Evolutionary conservation across 2,113 vertebrate genomes (phyloP), one percentile per base, ranked within the genome.

Genomic region (Thamnophis sirtalis): DNA sequence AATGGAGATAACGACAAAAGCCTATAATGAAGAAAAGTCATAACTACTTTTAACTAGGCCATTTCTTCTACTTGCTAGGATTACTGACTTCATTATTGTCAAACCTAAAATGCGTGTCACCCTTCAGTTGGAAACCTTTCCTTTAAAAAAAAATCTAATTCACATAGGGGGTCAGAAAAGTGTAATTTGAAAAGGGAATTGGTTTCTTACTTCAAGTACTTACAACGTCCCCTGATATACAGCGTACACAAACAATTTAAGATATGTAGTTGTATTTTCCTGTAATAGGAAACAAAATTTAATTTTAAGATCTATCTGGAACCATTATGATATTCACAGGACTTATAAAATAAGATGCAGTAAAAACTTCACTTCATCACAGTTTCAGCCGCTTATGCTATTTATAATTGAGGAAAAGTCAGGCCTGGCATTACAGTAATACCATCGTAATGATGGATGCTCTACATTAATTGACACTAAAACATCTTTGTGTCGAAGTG

Each of bases 21-120:
- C 94, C 93, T 95, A 95, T 95, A 93, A 96, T 93, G 95, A 95
- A 94, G 93, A 84, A 95, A 96, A 96, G 95, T 95, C 94, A 90
- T 94, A 95, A 95, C 95, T 94, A 93, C 54, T 95, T 96, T 96
- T 96, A 95, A 96, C 94, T 94, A 93, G 85, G 49, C 68, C 92
- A 92, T 95, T 93, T 96, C 93, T 73, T 94, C 95, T 94, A 92
- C 93, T 94, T 95, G 90, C 95, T 95, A 94, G 60, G 92, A 95
- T 96, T 96, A 96, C 94, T 96, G 95, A 94, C 90, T 95, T 93
- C 73, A 84, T 92, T 95, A 87, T 93, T 1, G 0, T 94, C 93
- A 89, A 92, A 94, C 48, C 0, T 0, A 95, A 95, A 94, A 95
- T 95, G 60, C 85, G 22, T 3, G 88, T 95, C 87, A 95, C 91